Evolutionary conservation across 1,140 invertebrate genomes (phyloP).

Genomic region (Neodiprion pinetum): DNA sequence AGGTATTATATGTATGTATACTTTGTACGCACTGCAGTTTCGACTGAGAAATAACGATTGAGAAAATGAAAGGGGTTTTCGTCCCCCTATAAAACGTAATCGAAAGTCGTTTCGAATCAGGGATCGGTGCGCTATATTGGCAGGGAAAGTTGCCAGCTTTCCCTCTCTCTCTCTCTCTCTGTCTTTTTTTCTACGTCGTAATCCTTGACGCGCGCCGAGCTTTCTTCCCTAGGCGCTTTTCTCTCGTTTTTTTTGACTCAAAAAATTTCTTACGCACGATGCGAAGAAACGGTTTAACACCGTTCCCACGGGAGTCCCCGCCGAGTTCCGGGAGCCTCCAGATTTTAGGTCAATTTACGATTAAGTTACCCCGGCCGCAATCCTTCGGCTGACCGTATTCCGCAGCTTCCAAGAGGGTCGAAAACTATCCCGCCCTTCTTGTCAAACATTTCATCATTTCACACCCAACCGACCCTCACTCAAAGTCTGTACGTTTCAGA

Average conservation of each 20-base stretch:
- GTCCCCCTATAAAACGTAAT: too few species aligned
- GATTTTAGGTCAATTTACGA: conserved; percentile 27
- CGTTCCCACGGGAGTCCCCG: conserved; percentile 35
- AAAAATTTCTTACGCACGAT: background rate
- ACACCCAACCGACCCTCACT: conserved; percentile 27
- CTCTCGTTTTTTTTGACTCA: conserved; percentile 23
- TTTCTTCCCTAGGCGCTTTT: conserved; percentile 19
- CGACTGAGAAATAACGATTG: too few species aligned
- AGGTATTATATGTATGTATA: too few species aligned
- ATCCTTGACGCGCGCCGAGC: background rate
- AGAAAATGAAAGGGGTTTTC: too few species aligned
- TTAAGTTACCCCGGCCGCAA: conserved; percentile 16
- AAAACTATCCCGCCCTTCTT: conserved; percentile 35
- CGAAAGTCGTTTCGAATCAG: too few species aligned
- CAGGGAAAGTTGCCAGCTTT: background rate
- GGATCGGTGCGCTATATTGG: background rate
- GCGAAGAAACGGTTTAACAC: background rate
- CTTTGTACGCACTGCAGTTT: too few species aligned
- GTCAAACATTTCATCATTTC: conserved; percentile 45
- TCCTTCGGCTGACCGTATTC: background rate
- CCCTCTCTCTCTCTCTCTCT: background rate
- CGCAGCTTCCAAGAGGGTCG: conserved; percentile 29
- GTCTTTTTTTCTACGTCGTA: too few species aligned
- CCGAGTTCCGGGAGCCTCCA: conserved; percentile 35
- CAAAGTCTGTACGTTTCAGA: background rate